These are phyloP conservation scores for Micronycteris hirsuta DNA, from an alignment of 2,113 vertebrate species.

Conservation along the genomic window DNA sequence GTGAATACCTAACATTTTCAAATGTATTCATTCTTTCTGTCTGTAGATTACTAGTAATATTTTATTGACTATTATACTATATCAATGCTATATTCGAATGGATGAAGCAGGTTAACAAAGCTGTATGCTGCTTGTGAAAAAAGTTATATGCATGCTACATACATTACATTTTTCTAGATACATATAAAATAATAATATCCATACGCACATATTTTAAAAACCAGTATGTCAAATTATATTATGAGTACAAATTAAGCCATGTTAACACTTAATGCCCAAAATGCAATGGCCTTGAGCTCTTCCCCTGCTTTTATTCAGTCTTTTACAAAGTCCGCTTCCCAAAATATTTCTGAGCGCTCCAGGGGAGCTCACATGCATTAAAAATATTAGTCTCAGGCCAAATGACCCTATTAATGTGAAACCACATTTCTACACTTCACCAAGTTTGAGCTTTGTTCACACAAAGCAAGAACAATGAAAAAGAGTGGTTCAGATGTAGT, in stretches of 20 bases:
- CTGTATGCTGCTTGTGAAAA: not conserved
- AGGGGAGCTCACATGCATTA: not conserved
- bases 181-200: not conserved
- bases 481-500: not conserved
- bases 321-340: not conserved
- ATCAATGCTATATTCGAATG: not conserved
- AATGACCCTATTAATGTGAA: not conserved
- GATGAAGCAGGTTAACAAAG: not conserved
- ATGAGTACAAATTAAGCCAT: not conserved
- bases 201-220: not conserved
- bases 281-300: not conserved
- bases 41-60: not conserved
- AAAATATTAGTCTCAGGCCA: not conserved
- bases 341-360: slow-evolving; percentile 25
- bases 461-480: not conserved
- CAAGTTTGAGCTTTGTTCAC: slow-evolving; percentile 18
- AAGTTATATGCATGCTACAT: not conserved
- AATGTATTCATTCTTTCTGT: not conserved
- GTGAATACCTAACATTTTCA: slow-evolving; percentile 11
- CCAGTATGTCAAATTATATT: not conserved
- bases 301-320: not conserved
- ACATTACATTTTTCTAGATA: slow-evolving; percentile 1
- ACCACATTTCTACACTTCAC: not conserved
- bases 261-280: not conserved
- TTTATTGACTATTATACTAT: not conserved